Conservation (phyloP, 1,140 invertebrate species). For the Atta texana region DNA sequence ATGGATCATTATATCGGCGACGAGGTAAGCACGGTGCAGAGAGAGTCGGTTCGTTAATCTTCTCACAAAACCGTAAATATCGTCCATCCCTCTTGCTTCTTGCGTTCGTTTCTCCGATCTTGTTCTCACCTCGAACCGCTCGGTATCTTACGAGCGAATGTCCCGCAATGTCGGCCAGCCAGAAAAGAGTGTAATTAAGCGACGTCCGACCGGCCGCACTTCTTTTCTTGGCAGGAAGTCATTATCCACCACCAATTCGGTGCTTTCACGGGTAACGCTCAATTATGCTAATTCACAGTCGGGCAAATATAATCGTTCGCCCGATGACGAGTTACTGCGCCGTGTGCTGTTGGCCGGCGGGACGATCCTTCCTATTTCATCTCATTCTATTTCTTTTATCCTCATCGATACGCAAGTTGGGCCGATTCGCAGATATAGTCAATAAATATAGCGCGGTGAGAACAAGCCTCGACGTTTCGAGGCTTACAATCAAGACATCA, state of each 20-base stretch:
- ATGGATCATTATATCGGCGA: conserved; percentile 5
- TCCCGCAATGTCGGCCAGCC: conserved; percentile 48
- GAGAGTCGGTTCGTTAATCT: conserved; percentile 65
- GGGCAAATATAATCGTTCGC: conserved; percentile 78
- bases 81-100: conserved; percentile 21
- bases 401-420: not conserved
- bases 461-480: conserved; percentile 41
- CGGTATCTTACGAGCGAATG: conserved; percentile 41
- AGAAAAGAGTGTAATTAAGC: conserved; percentile 78
- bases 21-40: conserved; percentile 25
- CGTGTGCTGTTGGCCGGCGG: conserved; percentile 11
- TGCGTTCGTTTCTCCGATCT: conserved; percentile 19
- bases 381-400: not conserved
- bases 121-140: not conserved
- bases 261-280: conserved; percentile 74
- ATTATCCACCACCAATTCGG: conserved; percentile 76
- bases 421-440: conserved; percentile 13
- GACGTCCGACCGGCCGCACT: conserved; percentile 62
- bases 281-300: conserved; percentile 80
- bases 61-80: conserved; percentile 15
- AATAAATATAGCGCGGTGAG: conserved; percentile 64
- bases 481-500: conserved; percentile 66
- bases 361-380: conserved; percentile 50
- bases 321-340: conserved; percentile 49
- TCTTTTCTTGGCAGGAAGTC: conserved; percentile 77